These are phyloP conservation scores for Rhamphomyia laevipes DNA, from an alignment of 2,888 invertebrate species.

Conservation along the genomic window DNA sequence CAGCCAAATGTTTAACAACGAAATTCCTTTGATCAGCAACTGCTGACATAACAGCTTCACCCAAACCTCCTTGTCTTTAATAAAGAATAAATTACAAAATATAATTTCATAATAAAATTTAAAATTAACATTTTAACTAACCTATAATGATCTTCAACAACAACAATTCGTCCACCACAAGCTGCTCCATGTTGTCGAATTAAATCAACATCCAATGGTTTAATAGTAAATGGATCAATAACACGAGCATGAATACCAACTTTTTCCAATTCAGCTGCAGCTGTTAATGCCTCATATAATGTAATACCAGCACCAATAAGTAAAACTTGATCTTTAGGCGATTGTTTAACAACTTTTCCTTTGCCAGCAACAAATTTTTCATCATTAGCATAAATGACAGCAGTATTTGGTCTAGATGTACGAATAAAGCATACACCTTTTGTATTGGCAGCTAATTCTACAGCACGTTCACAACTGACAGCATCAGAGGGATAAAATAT, in stretches of 20 bases:
- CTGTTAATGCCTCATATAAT: constrained; percentile 77
- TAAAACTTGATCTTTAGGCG: constrained; percentile 65
- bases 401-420: constrained; percentile 84
- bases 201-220: constrained; percentile 77
- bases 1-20: constrained; percentile 66
- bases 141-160: constrained; percentile 95
- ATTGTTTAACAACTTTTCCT: constrained; percentile 66
- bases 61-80: constrained; percentile 66
- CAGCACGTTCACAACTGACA: constrained; percentile 85
- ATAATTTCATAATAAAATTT: background rate
- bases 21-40: constrained; percentile 60
- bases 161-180: constrained; percentile 70
- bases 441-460: constrained; percentile 92
- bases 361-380: constrained; percentile 70
- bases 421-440: constrained; percentile 92
- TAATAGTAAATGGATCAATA: constrained; percentile 91
- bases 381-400: constrained; percentile 74
- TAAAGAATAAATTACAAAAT: background rate
- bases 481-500: constrained; percentile 83
- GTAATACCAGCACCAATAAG: constrained; percentile 92
- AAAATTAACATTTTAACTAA: constrained; percentile 47
- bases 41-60: constrained; percentile 85
- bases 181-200: constrained; percentile 66
- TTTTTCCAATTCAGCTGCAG: constrained; percentile 62
- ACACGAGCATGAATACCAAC: constrained; percentile 67